Evolutionary conservation across 2,113 vertebrate genomes (phyloP).

Genomic region (Lepidothrix coronata): DNA sequence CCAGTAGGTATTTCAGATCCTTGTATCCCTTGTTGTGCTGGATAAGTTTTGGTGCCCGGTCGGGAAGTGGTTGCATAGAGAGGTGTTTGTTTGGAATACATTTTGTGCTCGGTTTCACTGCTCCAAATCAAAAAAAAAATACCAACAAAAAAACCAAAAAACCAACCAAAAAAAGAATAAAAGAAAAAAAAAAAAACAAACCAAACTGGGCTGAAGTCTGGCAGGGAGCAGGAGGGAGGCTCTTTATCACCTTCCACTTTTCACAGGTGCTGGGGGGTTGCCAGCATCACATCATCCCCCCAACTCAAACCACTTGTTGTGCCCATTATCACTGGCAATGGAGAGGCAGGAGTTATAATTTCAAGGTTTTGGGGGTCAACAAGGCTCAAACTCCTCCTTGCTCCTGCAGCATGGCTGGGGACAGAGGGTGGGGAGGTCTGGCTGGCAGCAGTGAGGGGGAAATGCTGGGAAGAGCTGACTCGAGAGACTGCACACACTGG

Average conservation of each 20-base stretch:
- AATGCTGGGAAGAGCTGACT: neutral
- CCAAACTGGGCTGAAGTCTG: neutral
- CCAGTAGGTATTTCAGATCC: conserved; percentile 67
- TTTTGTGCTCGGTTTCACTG: conserved; percentile 50
- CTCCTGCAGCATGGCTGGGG: conserved; percentile 12
- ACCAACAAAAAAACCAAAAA: neutral
- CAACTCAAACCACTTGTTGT: neutral
- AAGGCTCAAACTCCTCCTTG: neutral
- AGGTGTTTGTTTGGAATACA: conserved; percentile 37
- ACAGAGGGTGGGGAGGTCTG: neutral
- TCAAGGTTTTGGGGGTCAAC: neutral
- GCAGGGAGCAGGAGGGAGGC: neutral
- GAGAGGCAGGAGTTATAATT: neutral
- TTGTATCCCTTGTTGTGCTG: neutral
- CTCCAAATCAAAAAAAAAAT: neutral
- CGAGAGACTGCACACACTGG: neutral
- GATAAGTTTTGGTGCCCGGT: neutral
- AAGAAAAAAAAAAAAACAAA: neutral
- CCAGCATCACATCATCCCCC: neutral
- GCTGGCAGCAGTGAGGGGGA: neutral
- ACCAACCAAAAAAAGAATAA: neutral
- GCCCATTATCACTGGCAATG: neutral
- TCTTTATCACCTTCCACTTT: neutral
- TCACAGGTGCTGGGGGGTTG: neutral
- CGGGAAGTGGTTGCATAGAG: neutral